phyloP scores from a whole-genome alignment of 2,888 invertebrate species.

The Poecilus cupreus region DNA sequence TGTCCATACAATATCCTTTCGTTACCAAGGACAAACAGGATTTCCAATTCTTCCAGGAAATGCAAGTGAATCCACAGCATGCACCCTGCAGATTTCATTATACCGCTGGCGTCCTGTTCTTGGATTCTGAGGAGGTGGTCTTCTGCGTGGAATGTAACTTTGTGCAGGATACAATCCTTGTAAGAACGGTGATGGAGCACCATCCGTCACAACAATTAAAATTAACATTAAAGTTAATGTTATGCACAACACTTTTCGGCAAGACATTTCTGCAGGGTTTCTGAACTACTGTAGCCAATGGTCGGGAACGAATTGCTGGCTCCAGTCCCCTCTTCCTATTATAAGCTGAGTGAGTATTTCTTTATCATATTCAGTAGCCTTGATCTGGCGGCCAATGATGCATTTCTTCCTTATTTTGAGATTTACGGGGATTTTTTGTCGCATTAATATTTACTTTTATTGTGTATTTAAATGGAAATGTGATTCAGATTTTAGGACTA shows the following conservation, averaged over 20 bases:
- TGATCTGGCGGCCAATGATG: conserved; percentile 32
- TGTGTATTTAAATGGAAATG: not conserved
- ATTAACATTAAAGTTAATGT: conserved; percentile 30
- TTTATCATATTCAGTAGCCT: conserved; percentile 51
- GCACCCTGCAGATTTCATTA: conserved; percentile 82
- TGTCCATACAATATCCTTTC: not conserved
- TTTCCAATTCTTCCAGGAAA: conserved; percentile 73
- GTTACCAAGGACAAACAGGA: conserved; percentile 64
- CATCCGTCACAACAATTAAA: not conserved
- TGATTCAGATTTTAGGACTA: not conserved
- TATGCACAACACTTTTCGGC: conserved; percentile 22
- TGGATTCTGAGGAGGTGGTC: conserved; percentile 56
- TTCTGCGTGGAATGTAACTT: not conserved
- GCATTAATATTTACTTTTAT: not conserved
- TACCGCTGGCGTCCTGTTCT: conserved; percentile 75
- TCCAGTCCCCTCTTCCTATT: conserved; percentile 40
- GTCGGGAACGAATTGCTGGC: conserved; percentile 12
- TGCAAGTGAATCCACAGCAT: conserved; percentile 77
- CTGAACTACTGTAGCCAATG: conserved; percentile 40
- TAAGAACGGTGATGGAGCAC: conserved; percentile 42
- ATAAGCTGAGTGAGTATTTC: conserved; percentile 39
- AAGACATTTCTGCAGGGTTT: conserved; percentile 45
- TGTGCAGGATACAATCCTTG: conserved; percentile 51
- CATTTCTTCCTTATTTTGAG: conserved; percentile 48
- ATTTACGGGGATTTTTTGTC: conserved; percentile 14